Base-by-base conservation (phyloP, 2,888 invertebrate genomes). In the Mechanitis mazaeus region DNA sequence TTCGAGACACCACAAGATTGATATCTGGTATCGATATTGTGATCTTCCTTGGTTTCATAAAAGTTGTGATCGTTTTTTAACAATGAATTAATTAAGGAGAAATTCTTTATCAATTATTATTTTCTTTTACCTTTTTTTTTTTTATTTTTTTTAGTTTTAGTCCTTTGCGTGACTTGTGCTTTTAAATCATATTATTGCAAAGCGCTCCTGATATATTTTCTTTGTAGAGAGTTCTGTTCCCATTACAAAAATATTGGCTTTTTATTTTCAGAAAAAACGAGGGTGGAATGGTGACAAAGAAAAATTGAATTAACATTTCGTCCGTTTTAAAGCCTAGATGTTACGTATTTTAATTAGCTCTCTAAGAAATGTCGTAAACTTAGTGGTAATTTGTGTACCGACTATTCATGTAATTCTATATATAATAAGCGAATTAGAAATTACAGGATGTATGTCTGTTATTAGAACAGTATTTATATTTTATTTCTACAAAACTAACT, bases 241-340 rank as follows among this genome's bases (percentile, higher is more conserved):
- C 6, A 9, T 42, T 11, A 61, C 45, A 61, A 56, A 50, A 54
- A 60, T 58, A 55, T 33, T 28, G 59, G 58, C 54, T 69, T 70
- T 72, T 65, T 54, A 63, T 71, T 77, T 77, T 66, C 78, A 79
- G 78, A 77, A 75, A 69, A 79, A 76, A 74, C 75, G 74, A 68
- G 69, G 70, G 35, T 70, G 65, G 45, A 71, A 68, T 68, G 68
- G 64, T 33, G 77, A 77, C 28, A 77, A 72, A 69, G 74, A 76
- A 33, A 78, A 76, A 72, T 75, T 75, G 68, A 66, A 56, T 45
- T 58, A 47, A 55, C 59, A 45, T 50, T 60, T 56, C 54, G 45
- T 63, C 59, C 46, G 35, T 61, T 53, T 50, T 50, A 31, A 55
- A 64, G 57, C 47, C 57, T 64, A 66, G 60, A 61, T 50, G 64